A percentile compares a stretch with the other conserved stretches of the same genome.
phyloP scores from a whole-genome alignment of 2,113 vertebrate species.

The Tachycineta bicolor region DNA sequence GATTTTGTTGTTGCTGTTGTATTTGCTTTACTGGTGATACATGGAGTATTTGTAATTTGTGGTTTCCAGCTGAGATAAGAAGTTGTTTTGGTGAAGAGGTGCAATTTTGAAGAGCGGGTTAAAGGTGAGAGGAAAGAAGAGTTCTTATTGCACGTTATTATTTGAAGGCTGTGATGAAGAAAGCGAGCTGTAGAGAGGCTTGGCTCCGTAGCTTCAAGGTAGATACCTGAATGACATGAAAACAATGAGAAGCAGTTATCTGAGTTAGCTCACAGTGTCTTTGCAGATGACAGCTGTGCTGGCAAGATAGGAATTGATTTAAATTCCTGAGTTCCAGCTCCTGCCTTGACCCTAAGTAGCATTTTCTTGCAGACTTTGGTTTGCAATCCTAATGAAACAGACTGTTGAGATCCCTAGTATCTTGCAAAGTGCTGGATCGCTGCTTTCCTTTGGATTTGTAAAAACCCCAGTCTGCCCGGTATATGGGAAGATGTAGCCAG shows the following conservation, averaged over 20 bases:
- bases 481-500: not conserved
- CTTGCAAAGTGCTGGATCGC: not conserved
- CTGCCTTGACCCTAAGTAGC: not conserved
- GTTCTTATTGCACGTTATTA: not conserved
- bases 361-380: not conserved
- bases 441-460: not conserved
- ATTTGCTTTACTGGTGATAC: not conserved
- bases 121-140: not conserved
- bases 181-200: not conserved
- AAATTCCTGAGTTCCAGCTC: not conserved
- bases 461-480: not conserved
- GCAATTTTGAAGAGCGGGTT: not conserved
- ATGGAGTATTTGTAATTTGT: not conserved
- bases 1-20: not conserved
- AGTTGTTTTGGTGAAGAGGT: not conserved
- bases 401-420: not conserved
- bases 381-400: accelerated
- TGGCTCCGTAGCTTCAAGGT: not conserved
- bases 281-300: not conserved
- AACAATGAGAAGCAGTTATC: not conserved
- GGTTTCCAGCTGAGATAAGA: not conserved
- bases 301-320: not conserved
- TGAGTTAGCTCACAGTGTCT: not conserved
- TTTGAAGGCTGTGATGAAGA: not conserved
- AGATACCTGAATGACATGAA: not conserved